Conservation (phyloP, 2,888 invertebrate species). For the Drosophila ezoana region DNA sequence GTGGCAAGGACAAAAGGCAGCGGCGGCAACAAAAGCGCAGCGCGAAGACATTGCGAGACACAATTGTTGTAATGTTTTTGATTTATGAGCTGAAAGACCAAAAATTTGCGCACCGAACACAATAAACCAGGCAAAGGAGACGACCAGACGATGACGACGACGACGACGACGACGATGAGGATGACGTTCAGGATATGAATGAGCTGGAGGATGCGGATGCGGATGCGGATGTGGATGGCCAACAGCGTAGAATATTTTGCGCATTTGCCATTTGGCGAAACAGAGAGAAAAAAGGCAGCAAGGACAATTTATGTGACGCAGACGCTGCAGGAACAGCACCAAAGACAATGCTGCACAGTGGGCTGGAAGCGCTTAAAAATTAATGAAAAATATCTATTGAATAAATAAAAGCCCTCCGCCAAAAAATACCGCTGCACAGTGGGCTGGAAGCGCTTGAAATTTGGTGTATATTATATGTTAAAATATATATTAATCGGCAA, state of each 20-base stretch:
- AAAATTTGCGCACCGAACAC: conserved; percentile 72
- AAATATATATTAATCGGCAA: too few species aligned
- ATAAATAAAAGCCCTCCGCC: background rate
- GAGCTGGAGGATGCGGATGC: background rate
- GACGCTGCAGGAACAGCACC: conserved; percentile 42
- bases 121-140: conserved; percentile 50
- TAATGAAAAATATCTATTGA: background rate
- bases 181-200: conserved; percentile 3
- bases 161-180: background rate
- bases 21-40: conserved; percentile 53
- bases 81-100: conserved; percentile 72
- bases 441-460: too few species aligned
- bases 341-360: conserved; percentile 38
- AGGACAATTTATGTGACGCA: conserved; percentile 71
- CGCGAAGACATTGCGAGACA: conserved; percentile 49
- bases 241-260: conserved; percentile 55
- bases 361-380: background rate
- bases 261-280: conserved; percentile 41
- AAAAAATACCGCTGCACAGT: too few species aligned
- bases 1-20: conserved; percentile 36
- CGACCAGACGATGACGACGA: conserved; percentile 49
- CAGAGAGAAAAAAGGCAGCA: conserved; percentile 34
- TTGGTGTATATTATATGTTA: too few species aligned
- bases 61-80: conserved; percentile 78
- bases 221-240: conserved; percentile 14